Conservation (phyloP, 1,140 invertebrate genomes). For the Melanaphis sacchari region DNA sequence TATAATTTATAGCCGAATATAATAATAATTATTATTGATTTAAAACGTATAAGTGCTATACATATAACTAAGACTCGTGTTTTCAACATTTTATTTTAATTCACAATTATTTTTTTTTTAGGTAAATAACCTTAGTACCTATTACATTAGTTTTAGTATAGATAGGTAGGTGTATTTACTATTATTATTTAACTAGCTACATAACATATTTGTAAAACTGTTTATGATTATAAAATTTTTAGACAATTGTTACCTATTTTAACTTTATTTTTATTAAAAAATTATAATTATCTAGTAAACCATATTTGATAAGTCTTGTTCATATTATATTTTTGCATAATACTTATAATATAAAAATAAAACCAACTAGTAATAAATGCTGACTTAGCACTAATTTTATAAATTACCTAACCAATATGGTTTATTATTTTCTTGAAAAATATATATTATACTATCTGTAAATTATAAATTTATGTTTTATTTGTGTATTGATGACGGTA, state of each 20-base stretch:
- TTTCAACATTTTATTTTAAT: background rate
- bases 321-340: background rate
- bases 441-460: background rate
- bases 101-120: background rate
- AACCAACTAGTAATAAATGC: background rate
- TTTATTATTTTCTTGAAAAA: background rate
- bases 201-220: background rate
- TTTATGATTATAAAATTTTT: background rate
- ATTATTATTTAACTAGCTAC: background rate
- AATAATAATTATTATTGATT: background rate
- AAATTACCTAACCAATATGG: background rate
- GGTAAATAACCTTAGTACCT: background rate
- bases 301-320: background rate
- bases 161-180: no score
- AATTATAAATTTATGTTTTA: background rate
- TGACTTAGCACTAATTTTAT: background rate
- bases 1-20: background rate
- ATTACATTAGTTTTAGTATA: background rate
- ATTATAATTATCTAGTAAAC: background rate
- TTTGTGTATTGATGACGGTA: background rate
- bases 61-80: background rate
- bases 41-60: background rate
- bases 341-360: background rate
- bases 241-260: background rate
- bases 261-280: background rate